A percentile compares a stretch with the other conserved stretches of the same genome.
These are phyloP conservation scores for Helarctos malayanus DNA, from an alignment of 2,797 vertebrate genomes.

Conservation along the genomic window DNA sequence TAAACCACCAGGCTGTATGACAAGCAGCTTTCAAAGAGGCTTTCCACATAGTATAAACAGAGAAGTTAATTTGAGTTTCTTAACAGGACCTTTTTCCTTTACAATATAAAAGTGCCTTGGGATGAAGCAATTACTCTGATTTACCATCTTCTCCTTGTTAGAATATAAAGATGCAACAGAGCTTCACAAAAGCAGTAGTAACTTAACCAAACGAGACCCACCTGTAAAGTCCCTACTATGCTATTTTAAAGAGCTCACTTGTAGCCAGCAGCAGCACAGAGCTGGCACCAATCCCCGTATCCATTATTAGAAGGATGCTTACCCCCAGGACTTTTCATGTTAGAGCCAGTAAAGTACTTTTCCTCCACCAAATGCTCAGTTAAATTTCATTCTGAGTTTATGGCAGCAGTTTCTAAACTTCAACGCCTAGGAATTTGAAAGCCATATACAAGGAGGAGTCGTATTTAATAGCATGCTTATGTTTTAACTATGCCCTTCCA, in stretches of 20 bases:
- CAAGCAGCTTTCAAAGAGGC: conserved; percentile 78
- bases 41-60: conserved; percentile 85
- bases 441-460: conserved; percentile 76
- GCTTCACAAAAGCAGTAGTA: conserved; percentile 88
- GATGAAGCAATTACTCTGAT: conserved; percentile 91
- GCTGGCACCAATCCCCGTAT: conserved; percentile 87
- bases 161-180: conserved; percentile 88
- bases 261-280: conserved; percentile 82
- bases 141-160: conserved; percentile 89
- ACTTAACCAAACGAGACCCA: conserved; percentile 86
- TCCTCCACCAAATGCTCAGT: conserved; percentile 87
- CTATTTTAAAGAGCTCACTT: conserved; percentile 87
- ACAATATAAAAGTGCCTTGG: conserved; percentile 87
- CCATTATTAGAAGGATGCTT: conserved; percentile 87
- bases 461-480: conserved; percentile 79
- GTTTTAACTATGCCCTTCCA: conserved; percentile 78
- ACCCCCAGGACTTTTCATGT: conserved; percentile 87
- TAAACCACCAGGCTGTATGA: conserved; percentile 81
- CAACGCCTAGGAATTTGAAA: conserved; percentile 84
- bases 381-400: conserved; percentile 90
- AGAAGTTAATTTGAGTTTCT: conserved; percentile 89
- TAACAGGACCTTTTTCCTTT: conserved; percentile 87
- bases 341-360: conserved; percentile 89
- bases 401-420: conserved; percentile 87
- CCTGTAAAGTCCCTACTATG: conserved; percentile 89